Evolutionary conservation across 2,888 invertebrate species (phyloP).

Genomic region (Hermaeophaga mercurialis): DNA sequence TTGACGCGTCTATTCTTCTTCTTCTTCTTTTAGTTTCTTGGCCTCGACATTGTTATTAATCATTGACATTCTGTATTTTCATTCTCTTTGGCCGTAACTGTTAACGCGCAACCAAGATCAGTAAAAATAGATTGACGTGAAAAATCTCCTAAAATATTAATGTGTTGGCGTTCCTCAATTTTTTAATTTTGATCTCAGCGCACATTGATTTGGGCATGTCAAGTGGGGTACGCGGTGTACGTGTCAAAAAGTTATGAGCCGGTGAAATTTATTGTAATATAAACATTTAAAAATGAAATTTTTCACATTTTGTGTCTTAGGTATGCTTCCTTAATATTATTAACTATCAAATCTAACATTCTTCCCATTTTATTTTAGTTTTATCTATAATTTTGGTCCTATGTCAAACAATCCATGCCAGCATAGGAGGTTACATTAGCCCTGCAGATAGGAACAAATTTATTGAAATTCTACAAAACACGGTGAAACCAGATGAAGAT

Average conservation of each 20-base stretch:
- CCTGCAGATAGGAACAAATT: conserved; percentile 49
- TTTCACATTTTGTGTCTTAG: conserved; percentile 32
- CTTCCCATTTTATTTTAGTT: conserved; percentile 31
- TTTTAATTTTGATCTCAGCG: neutral
- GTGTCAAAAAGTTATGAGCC: conserved; percentile 46
- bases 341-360: too few species aligned
- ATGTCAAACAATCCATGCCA: conserved; percentile 44
- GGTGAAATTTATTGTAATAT: conserved; percentile 36
- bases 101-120: too few species aligned
- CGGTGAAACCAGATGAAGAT: conserved; percentile 49
- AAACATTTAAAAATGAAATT: conserved; percentile 32
- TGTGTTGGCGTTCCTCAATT: neutral
- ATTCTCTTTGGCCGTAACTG: too few species aligned
- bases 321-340: too few species aligned
- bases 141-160: neutral
- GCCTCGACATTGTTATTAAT: too few species aligned
- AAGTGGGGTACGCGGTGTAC: conserved; percentile 27
- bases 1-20: neutral
- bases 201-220: conserved; percentile 12
- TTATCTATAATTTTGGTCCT: conserved; percentile 32
- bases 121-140: too few species aligned
- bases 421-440: conserved; percentile 54
- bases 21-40: too few species aligned
- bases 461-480: conserved; percentile 45
- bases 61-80: too few species aligned